Evolutionary conservation across 2,888 invertebrate species (phyloP).

Genomic region (Agrypnus murinus): DNA sequence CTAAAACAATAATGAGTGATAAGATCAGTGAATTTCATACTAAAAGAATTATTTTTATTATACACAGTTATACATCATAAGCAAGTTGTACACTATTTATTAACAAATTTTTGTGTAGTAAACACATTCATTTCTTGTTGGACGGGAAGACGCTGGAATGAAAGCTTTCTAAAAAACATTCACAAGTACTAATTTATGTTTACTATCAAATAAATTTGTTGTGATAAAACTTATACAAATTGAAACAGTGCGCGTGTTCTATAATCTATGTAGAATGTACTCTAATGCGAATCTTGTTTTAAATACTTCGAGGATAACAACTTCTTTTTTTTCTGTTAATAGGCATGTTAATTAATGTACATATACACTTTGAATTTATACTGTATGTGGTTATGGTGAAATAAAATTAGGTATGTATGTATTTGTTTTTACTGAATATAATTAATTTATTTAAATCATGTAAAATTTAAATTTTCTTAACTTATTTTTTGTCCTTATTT

Average conservation of each 20-base stretch:
- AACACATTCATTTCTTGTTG: no score
- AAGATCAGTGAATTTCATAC: conserved; percentile 8
- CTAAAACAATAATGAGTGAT: not conserved
- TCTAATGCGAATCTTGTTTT: not conserved
- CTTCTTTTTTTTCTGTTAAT: not conserved
- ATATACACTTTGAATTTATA: not conserved
- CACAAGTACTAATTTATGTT: no score
- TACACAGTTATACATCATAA: no score
- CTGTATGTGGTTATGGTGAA: not conserved
- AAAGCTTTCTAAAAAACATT: no score
- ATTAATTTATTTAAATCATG: no score
- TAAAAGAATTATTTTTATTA: conserved; percentile 3
- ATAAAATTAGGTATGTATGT: not conserved
- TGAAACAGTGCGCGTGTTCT: not conserved
- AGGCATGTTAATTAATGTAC: conserved; percentile 8
- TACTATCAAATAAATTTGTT: no score
- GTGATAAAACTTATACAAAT: no score
- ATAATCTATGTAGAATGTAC: conserved; percentile 16
- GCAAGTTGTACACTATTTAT: not conserved
- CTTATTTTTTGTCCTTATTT: no score
- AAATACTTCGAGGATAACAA: not conserved
- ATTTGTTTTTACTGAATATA: not conserved
- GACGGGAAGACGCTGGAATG: no score
- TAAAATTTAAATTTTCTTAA: no score
- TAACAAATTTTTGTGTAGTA: not conserved